phyloP scores from a whole-genome alignment of 2,113 vertebrate species.

The cat (Felis catus) region F.catus_Fca126_mat1.0 CM031413.1:97569501-97570000 shows the following conservation, averaged over 20 bases:
- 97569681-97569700: slow-evolving; percentile 11
- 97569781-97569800: neutral
- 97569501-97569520: neutral
- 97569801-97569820: neutral
- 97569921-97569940: neutral
- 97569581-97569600: neutral
- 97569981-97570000: neutral
- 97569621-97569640: neutral
- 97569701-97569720: neutral
- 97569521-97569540: neutral
- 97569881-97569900: neutral
- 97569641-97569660: neutral
- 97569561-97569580: neutral
- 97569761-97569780: neutral
- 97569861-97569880: neutral
- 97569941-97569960: neutral
- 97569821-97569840: neutral
- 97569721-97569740: neutral
- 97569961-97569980: neutral
- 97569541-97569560: neutral
- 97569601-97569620: neutral
- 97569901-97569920: neutral
- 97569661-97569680: neutral
- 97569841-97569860: neutral
- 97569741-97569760: neutral